Conservation (phyloP, 2,888 invertebrate species). For the Deroplatys truncata region DNA sequence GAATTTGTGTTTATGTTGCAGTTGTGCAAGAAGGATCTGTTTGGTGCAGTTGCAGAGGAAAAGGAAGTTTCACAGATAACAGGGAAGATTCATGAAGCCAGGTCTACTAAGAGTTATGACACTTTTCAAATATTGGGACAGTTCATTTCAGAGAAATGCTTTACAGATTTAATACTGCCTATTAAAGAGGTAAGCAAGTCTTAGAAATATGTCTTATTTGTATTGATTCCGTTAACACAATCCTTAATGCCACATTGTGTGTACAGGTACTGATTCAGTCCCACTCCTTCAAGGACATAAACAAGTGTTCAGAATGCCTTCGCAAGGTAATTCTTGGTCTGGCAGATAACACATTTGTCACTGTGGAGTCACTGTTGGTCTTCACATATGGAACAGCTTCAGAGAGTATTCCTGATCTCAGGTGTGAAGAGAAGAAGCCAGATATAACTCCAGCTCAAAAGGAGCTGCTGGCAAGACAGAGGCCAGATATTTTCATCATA, state of each 20-base stretch:
- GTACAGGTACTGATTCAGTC: slow-evolving; percentile 59
- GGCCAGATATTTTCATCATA: slow-evolving; percentile 74
- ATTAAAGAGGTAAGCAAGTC: slow-evolving; percentile 62
- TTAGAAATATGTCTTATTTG: background rate
- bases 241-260: background rate
- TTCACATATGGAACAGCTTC: slow-evolving; percentile 79
- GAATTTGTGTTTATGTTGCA: slow-evolving; percentile 37
- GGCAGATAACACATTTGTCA: slow-evolving; percentile 73
- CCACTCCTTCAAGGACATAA: slow-evolving; percentile 72
- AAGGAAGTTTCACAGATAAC: slow-evolving; percentile 84
- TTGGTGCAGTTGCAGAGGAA: slow-evolving; percentile 83
- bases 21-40: slow-evolving; percentile 83
- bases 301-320: slow-evolving; percentile 77
- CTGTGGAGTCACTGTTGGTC: slow-evolving; percentile 66
- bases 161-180: slow-evolving; percentile 74
- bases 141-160: slow-evolving; percentile 69
- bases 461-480: slow-evolving; percentile 49
- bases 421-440: slow-evolving; percentile 52
- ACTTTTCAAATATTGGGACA: slow-evolving; percentile 77
- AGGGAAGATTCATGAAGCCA: slow-evolving; percentile 76
- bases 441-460: slow-evolving; percentile 22
- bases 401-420: slow-evolving; percentile 71
- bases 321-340: slow-evolving; percentile 76
- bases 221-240: too few relatives aligned
- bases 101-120: slow-evolving; percentile 79